These are phyloP conservation scores for Dicranocentrus wangi DNA, from an alignment of 2,888 invertebrate genomes.

Conservation along the genomic window DNA sequence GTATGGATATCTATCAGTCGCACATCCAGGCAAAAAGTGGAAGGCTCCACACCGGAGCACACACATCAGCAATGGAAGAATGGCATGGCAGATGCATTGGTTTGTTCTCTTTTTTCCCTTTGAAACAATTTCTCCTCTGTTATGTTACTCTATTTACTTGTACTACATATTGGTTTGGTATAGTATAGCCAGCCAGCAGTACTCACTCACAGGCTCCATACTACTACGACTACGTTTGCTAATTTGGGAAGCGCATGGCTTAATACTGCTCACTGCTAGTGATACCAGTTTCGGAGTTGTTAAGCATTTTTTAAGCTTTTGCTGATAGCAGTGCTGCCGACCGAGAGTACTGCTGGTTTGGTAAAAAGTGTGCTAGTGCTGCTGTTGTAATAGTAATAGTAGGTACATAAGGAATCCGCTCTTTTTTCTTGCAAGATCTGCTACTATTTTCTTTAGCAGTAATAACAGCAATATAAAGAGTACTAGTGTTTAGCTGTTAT, in stretches of 20 bases:
- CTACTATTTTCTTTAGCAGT: constrained; percentile 7
- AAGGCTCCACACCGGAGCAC: constrained; percentile 31
- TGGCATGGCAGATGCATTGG: constrained; percentile 40
- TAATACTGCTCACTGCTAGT: neutral
- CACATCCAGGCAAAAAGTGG: constrained; percentile 27
- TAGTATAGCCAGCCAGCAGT: neutral
- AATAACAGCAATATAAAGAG: constrained; percentile 26
- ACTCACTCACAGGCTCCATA: neutral
- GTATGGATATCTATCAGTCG: constrained; percentile 29
- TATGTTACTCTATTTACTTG: constrained; percentile 27
- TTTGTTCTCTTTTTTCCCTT: constrained; percentile 42
- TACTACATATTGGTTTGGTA: constrained; percentile 1
- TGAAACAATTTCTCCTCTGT: constrained; percentile 63
- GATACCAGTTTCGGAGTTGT: constrained; percentile 22
- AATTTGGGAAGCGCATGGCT: constrained; percentile 70
- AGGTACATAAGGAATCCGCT: constrained; percentile 9
- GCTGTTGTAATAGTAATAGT: neutral
- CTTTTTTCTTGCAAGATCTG: neutral
- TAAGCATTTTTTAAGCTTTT: constrained; percentile 46
- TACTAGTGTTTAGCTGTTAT: constrained; percentile 44
- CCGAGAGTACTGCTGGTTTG: neutral
- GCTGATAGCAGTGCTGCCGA: constrained; percentile 21
- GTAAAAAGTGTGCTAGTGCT: constrained; percentile 8
- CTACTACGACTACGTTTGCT: constrained; percentile 38
- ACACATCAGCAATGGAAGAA: constrained; percentile 18